These are phyloP conservation scores for Chaenocephalus aceratus DNA, from an alignment of 2,113 vertebrate genomes.

Conservation along the genomic window DNA sequence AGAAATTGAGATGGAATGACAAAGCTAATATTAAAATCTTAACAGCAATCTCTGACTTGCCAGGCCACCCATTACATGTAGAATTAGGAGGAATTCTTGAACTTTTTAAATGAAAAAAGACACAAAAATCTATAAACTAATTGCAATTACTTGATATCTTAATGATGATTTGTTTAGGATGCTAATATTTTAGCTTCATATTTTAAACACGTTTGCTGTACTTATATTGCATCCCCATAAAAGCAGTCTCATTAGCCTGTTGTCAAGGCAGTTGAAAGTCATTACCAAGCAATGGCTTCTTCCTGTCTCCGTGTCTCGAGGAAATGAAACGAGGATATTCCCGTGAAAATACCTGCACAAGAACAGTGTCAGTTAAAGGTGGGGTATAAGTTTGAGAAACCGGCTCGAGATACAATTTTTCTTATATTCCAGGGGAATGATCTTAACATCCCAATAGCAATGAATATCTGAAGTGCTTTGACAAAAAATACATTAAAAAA, in stretches of 20 bases:
- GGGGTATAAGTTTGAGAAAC: too few relatives aligned
- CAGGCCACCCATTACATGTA: neutral
- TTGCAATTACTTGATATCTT: neutral
- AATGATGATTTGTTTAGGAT: neutral
- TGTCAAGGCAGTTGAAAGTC: constrained; percentile 13
- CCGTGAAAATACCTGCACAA: constrained; percentile 14
- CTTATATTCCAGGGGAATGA: too few relatives aligned
- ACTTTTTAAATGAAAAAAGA: neutral
- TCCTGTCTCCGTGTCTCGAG: constrained; percentile 30
- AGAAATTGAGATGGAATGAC: constrained; percentile 12
- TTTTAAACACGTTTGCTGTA: neutral
- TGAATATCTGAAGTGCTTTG: too few relatives aligned
- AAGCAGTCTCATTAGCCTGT: neutral
- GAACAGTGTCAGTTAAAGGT: constrained; percentile 7
- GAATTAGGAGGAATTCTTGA: neutral
- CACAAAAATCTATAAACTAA: neutral
- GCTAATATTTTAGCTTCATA: neutral
- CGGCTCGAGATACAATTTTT: too few relatives aligned
- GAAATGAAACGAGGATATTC: constrained; percentile 33
- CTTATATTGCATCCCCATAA: neutral
- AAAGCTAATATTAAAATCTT: neutral
- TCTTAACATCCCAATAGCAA: too few relatives aligned
- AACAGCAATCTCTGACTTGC: neutral
- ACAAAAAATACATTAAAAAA: too few relatives aligned
- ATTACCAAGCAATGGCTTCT: constrained; percentile 1